phyloP scores from a whole-genome alignment of 1,140 invertebrate genomes.

The Spodoptera frugiperda region DNA sequence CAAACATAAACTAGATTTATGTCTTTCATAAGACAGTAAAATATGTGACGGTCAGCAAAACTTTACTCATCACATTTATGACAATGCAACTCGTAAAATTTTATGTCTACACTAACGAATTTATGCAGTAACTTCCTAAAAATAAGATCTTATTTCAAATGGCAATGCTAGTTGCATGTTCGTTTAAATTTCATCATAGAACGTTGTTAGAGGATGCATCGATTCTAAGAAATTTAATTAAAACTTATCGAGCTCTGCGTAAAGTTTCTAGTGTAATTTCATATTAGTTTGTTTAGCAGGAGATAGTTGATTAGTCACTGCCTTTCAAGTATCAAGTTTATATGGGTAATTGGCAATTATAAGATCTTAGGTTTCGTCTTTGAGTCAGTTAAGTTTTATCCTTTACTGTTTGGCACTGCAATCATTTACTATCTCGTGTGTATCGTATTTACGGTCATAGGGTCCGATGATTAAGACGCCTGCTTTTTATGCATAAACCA shows the following conservation, averaged over 20 bases:
- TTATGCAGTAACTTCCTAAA: background rate
- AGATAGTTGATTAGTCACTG: too few species aligned
- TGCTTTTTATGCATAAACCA: too few species aligned
- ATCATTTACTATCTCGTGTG: too few species aligned
- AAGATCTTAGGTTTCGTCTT: too few species aligned
- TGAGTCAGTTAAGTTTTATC: too few species aligned
- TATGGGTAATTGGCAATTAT: too few species aligned
- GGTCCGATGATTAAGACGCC: too few species aligned
- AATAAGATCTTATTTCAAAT: background rate
- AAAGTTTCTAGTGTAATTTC: background rate
- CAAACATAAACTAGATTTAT: conserved; percentile 1
- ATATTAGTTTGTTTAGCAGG: background rate
- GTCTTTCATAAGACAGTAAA: conserved; percentile 6
- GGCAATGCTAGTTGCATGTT: conserved; percentile 1
- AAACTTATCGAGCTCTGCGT: background rate
- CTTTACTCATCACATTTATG: conserved; percentile 22
- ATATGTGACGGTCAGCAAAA: conserved; percentile 19
- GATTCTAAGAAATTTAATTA: background rate
- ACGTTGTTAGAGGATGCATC: background rate
- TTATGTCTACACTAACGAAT: conserved; percentile 1
- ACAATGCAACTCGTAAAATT: conserved; percentile 36
- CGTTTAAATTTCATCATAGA: conserved; percentile 5
- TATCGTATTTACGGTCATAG: too few species aligned
- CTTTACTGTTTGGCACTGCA: too few species aligned
- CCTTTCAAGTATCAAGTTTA: too few species aligned